These are phyloP conservation scores for Magallana ariakensis DNA, from an alignment of 1,140 invertebrate species.

Conservation along the genomic window DNA sequence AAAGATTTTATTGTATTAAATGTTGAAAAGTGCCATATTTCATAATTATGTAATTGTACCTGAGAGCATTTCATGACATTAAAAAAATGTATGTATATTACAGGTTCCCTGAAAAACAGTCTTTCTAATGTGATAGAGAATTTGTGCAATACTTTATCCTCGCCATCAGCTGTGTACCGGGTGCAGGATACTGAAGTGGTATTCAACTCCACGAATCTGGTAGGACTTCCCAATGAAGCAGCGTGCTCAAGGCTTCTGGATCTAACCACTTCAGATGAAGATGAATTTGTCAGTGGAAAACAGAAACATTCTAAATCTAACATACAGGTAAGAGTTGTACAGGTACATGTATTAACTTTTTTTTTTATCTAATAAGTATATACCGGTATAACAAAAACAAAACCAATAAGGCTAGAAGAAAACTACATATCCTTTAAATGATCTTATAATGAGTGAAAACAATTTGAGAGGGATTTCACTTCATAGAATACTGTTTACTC, in stretches of 20 bases:
- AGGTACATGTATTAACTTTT: not conserved
- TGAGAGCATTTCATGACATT: no score
- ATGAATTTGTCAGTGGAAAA: constrained; percentile 2
- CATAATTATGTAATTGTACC: no score
- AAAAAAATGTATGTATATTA: not conserved
- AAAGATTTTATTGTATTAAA: no score
- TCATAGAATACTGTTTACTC: no score
- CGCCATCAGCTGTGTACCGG: not conserved
- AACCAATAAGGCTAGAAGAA: no score
- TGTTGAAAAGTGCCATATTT: no score
- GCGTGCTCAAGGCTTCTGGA: not conserved
- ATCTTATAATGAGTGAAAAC: no score
- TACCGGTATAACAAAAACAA: no score
- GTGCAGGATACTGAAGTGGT: not conserved
- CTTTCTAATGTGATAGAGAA: constrained; percentile 1
- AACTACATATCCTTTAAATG: no score
- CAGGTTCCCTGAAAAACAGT: constrained; percentile 4
- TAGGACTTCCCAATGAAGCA: not conserved
- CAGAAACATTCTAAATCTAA: not conserved
- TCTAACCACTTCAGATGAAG: not conserved
- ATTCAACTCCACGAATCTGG: not conserved
- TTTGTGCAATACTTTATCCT: constrained; percentile 25
- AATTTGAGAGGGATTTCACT: no score
- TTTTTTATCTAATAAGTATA: no score
- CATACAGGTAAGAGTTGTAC: not conserved